These are phyloP conservation scores for Oeneis ivallda DNA, from an alignment of 2,888 invertebrate species.

Conservation along the genomic window DNA sequence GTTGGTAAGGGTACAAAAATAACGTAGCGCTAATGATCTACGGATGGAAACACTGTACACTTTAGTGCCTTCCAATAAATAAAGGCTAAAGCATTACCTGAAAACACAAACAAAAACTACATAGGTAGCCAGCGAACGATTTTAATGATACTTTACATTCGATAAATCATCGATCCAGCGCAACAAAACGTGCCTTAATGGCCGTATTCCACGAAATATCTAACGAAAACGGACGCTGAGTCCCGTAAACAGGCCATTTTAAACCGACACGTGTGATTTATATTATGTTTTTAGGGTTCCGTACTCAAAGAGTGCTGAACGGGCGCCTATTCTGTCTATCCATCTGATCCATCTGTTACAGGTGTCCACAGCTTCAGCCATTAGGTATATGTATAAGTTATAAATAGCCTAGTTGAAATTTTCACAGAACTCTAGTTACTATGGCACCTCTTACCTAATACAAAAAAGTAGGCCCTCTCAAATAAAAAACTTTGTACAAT, in stretches of 20 bases:
- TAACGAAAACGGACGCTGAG: constrained; percentile 25
- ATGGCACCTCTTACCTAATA: too few species aligned
- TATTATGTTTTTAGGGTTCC: constrained; percentile 27
- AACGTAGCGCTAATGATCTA: constrained; percentile 2
- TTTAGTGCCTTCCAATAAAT: constrained; percentile 12
- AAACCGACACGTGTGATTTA: constrained; percentile 32
- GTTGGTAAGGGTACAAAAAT: background rate
- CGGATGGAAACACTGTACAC: constrained; percentile 2
- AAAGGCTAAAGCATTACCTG: constrained; percentile 13
- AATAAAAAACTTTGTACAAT: too few species aligned
- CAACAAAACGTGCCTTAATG: constrained; percentile 30
- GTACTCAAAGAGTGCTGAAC: too few species aligned
- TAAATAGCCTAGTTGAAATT: too few species aligned
- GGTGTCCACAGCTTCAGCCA: too few species aligned
- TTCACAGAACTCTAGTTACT: too few species aligned
- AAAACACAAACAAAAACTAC: constrained; percentile 17
- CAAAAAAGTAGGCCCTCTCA: too few species aligned
- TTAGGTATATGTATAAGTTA: too few species aligned
- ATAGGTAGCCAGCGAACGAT: constrained; percentile 10
- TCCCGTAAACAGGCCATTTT: constrained; percentile 38
- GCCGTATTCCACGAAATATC: constrained; percentile 28
- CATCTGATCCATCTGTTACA: too few species aligned
- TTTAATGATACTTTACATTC: constrained; percentile 30
- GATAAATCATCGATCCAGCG: constrained; percentile 28
- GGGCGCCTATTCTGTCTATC: too few species aligned